phyloP scores from a whole-genome alignment of 2,888 invertebrate genomes.

The Monopis laevigella region DNA sequence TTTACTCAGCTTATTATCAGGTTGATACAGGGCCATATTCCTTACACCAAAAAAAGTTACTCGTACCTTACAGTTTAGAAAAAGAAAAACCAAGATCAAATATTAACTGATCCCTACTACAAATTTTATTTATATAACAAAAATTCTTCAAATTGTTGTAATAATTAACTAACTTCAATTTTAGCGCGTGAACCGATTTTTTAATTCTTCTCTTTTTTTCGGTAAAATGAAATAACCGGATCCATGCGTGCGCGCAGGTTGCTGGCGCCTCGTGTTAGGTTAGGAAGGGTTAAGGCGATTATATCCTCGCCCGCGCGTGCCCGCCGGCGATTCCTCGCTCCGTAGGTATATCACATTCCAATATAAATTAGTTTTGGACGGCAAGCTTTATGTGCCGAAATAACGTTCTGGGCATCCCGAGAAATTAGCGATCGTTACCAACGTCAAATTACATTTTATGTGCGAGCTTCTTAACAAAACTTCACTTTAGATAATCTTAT shows the following conservation, averaged over 20 bases:
- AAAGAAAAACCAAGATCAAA: too few species aligned
- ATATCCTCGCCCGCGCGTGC: conserved; percentile 50
- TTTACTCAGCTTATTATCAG: too few species aligned
- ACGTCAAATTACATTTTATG: conserved; percentile 8
- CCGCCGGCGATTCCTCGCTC: conserved; percentile 38
- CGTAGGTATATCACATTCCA: conserved; percentile 60
- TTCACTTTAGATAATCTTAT: not conserved
- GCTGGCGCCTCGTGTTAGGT: conserved; percentile 6
- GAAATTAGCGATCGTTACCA: conserved; percentile 14
- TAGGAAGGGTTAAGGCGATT: conserved; percentile 38
- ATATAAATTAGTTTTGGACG: conserved; percentile 62
- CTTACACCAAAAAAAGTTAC: too few species aligned
- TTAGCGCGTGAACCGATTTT: too few species aligned
- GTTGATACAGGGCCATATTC: too few species aligned
- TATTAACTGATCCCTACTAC: too few species aligned
- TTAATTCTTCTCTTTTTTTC: too few species aligned
- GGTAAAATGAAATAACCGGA: too few species aligned
- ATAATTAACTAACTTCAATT: too few species aligned
- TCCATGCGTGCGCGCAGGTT: not conserved
- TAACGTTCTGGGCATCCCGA: conserved; percentile 30
- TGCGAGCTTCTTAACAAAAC: not conserved
- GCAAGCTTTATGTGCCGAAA: conserved; percentile 46
- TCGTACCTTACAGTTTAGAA: too few species aligned
- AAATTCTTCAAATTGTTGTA: too few species aligned
- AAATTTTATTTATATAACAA: too few species aligned